phyloP scores from a whole-genome alignment of 1,140 invertebrate species.

The Oedothorax gibbosus region DNA sequence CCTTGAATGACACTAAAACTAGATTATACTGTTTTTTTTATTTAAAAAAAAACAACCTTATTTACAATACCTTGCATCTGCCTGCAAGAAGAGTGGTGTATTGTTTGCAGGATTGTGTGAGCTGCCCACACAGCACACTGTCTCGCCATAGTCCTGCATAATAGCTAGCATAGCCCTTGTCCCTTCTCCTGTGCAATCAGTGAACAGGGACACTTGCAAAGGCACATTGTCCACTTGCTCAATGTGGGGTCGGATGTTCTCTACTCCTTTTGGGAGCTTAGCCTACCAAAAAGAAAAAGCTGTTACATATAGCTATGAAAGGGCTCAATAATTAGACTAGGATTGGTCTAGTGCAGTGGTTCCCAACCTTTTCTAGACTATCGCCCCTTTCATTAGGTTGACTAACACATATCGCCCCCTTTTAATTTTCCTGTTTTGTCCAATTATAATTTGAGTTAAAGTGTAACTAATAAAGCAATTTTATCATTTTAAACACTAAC shows the following conservation, averaged over 20 bases:
- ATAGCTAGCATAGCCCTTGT: conserved; percentile 92
- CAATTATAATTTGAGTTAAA: too few species aligned
- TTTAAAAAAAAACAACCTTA: background rate
- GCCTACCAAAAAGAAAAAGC: conserved; percentile 73
- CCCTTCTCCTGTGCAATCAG: conserved; percentile 90
- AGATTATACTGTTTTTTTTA: background rate
- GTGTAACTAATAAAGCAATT: too few species aligned
- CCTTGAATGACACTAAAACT: background rate
- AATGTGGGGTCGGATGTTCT: conserved; percentile 95
- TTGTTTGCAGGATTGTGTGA: conserved; percentile 85
- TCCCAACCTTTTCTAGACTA: too few species aligned
- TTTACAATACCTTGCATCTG: conserved; percentile 82
- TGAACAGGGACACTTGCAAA: conserved; percentile 93
- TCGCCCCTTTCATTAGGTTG: too few species aligned
- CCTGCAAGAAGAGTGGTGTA: conserved; percentile 91
- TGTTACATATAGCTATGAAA: too few species aligned
- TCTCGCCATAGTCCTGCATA: conserved; percentile 96
- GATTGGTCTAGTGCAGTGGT: too few species aligned
- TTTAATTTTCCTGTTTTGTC: too few species aligned
- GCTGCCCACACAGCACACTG: conserved; percentile 90
- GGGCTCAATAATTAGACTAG: too few species aligned
- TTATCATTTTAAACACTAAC: too few species aligned
- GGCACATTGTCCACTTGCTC: conserved; percentile 97
- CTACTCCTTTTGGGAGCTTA: conserved; percentile 94
- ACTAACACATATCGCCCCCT: too few species aligned